Conservation (phyloP, 2,797 vertebrate genomes). For the Platyrinchus mystaceus region DNA sequence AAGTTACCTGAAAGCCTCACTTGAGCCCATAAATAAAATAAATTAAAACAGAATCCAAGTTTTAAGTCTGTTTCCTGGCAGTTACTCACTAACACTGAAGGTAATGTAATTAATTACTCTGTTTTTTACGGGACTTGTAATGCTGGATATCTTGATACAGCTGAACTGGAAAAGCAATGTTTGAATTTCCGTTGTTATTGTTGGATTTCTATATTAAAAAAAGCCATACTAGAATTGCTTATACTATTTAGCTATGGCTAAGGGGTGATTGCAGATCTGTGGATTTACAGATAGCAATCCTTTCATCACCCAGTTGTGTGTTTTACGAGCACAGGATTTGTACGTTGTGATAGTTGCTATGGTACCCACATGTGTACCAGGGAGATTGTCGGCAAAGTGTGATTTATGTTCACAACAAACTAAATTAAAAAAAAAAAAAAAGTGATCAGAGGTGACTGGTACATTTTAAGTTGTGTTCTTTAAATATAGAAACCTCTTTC, state of each 20-base stretch:
- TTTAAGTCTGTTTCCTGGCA: conserved; percentile 25
- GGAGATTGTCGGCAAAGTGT: conserved; percentile 4
- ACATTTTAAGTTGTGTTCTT: not conserved
- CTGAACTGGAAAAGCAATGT: not conserved
- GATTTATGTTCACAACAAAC: conserved; percentile 51
- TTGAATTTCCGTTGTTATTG: not conserved
- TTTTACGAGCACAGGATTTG: conserved; percentile 33
- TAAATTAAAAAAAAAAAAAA: not conserved
- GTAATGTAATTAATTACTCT: conserved; percentile 9
- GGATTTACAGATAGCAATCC: conserved; percentile 35
- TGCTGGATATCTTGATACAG: not conserved
- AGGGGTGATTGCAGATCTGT: conserved; percentile 25
- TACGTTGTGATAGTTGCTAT: conserved; percentile 48
- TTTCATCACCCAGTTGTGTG: conserved; percentile 30
- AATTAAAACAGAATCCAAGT: conserved; percentile 18
- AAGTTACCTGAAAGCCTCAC: not conserved
- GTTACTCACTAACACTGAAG: conserved; percentile 1
- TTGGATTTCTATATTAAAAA: not conserved
- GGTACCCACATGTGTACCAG: conserved; percentile 34
- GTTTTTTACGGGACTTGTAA: conserved; percentile 3
- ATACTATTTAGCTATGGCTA: not conserved
- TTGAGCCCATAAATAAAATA: not conserved
- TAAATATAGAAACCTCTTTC: not conserved
- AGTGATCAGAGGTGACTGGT: conserved; percentile 3
- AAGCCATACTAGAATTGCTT: not conserved